Percentiles rank a stretch among this genome's conserved stretches.
Evolutionary conservation across 2,797 vertebrate genomes (phyloP).

Genomic region (Myotis vivesi): DNA sequence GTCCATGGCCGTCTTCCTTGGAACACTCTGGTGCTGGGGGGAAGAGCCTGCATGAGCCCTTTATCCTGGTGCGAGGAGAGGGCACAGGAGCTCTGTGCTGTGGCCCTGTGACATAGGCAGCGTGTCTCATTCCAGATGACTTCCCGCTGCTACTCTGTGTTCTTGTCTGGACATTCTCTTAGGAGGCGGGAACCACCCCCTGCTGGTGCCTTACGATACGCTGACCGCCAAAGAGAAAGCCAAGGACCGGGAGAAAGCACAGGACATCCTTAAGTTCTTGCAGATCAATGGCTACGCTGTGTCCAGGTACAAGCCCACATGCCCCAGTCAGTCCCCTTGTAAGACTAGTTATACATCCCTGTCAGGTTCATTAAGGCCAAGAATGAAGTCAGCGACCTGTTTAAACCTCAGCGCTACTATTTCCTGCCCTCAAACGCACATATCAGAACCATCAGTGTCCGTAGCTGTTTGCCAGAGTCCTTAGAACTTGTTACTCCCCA

Average conservation of each 20-base stretch:
- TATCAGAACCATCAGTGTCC: neutral
- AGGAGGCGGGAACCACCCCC: conserved; percentile 95
- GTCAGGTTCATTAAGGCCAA: neutral
- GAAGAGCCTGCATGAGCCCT: neutral
- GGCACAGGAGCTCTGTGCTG: rapidly evolving
- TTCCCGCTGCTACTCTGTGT: neutral
- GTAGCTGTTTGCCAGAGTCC: neutral
- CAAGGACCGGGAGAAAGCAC: conserved; percentile 94
- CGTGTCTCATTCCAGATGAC: neutral
- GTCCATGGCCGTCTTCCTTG: neutral
- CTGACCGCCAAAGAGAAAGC: conserved; percentile 97
- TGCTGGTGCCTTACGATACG: conserved; percentile 97
- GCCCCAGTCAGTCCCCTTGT: neutral
- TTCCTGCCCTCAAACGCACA: neutral
- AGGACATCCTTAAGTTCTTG: conserved; percentile 96
- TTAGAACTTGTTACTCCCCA: too few species aligned
- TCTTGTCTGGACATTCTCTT: conserved; percentile 69
- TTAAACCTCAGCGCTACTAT: neutral
- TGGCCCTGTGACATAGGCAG: rapidly evolving
- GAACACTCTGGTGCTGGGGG: neutral
- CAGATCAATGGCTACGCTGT: conserved; percentile 96
- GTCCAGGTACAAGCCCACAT: conserved; percentile 87
- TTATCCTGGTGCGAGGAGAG: too few species aligned
- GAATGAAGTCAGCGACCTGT: neutral
- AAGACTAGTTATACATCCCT: neutral